Conservation (phyloP, 2,888 invertebrate species). For the Anticlea derivata region DNA sequence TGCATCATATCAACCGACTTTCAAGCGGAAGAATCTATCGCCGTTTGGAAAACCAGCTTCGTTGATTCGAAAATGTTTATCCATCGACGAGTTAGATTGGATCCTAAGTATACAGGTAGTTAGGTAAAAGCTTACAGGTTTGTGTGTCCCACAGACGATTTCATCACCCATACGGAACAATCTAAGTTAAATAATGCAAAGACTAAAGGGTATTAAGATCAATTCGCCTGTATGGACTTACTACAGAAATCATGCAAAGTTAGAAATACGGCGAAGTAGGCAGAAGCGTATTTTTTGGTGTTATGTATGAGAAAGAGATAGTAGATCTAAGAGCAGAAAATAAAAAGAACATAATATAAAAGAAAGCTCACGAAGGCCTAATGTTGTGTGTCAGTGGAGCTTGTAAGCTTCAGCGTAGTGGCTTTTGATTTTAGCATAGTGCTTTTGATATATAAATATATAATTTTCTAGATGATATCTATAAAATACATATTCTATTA, state of each 20-base stretch:
- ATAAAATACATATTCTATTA: slow-evolving; percentile 43
- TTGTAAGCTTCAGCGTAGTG: slow-evolving; percentile 49
- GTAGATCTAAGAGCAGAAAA: slow-evolving; percentile 18
- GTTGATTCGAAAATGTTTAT: not conserved
- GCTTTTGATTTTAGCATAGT: slow-evolving; percentile 43
- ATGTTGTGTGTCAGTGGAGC: slow-evolving; percentile 47
- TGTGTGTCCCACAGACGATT: slow-evolving; percentile 11
- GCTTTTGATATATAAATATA: slow-evolving; percentile 41
- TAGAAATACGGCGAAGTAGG: slow-evolving; percentile 41
- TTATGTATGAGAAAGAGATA: slow-evolving; percentile 18
- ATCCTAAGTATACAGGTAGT: slow-evolving; percentile 6
- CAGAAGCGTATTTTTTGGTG: slow-evolving; percentile 45
- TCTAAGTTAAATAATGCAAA: not conserved
- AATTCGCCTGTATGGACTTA: slow-evolving; percentile 21
- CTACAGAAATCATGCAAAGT: slow-evolving; percentile 18
- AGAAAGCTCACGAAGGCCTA: slow-evolving; percentile 38
- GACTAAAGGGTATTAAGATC: slow-evolving; percentile 2
- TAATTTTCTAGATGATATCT: slow-evolving; percentile 39
- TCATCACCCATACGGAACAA: not conserved
- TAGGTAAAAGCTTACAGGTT: slow-evolving; percentile 18
- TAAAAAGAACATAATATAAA: slow-evolving; percentile 24
- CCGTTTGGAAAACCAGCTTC: not conserved
- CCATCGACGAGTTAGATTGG: not conserved
- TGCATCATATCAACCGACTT: slow-evolving; percentile 16
- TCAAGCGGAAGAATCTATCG: not conserved